Evolutionary conservation across 1,140 invertebrate species (phyloP).

Genomic region (Augochlora pura): DNA sequence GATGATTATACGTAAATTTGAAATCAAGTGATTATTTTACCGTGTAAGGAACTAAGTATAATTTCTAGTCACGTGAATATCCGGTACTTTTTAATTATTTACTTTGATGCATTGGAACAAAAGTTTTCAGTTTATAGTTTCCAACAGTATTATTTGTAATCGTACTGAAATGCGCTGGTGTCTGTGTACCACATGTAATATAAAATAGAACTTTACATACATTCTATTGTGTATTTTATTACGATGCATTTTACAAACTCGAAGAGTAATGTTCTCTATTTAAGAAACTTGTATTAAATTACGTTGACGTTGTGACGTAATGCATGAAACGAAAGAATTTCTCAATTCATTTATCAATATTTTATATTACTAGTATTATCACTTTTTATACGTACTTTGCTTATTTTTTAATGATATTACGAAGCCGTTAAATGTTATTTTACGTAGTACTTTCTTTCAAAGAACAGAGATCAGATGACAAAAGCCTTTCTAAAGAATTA

Average conservation of each 20-base stretch:
- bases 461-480: too few relatives aligned
- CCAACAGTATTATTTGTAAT: constrained; percentile 70
- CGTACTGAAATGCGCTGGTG: constrained; percentile 58
- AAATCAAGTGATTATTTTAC: constrained; percentile 8
- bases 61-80: constrained; percentile 52
- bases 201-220: constrained; percentile 68
- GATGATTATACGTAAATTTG: constrained; percentile 7
- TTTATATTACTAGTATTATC: background rate
- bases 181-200: constrained; percentile 66
- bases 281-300: constrained; percentile 30
- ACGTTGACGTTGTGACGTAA: constrained; percentile 29
- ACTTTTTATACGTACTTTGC: background rate
- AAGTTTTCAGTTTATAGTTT: constrained; percentile 50
- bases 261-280: constrained; percentile 20
- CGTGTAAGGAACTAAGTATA: constrained; percentile 21
- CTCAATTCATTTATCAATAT: background rate
- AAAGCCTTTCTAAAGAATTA: too few relatives aligned
- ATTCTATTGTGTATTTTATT: constrained; percentile 71
- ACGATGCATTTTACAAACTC: constrained; percentile 60
- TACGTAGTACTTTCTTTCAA: background rate
- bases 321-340: background rate
- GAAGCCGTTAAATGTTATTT: background rate
- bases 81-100: constrained; percentile 18
- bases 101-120: background rate
- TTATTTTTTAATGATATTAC: too few relatives aligned